phyloP scores from a whole-genome alignment of 2,888 invertebrate genomes.

The Uloborus plumipes region DNA sequence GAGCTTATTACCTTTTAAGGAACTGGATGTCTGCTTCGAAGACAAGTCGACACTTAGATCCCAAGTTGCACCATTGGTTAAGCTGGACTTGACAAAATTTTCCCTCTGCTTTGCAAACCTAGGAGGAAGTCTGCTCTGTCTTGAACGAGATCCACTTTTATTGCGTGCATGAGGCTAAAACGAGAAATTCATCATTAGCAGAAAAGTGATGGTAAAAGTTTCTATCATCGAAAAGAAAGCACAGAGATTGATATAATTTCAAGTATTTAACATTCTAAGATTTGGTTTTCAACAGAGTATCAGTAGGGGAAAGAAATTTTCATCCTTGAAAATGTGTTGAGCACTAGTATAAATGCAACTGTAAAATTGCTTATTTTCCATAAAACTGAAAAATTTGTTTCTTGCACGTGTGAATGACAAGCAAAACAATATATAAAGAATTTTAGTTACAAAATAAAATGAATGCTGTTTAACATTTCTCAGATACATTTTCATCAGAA shows the following conservation, averaged over 20 bases:
- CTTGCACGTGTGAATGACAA: too few relatives aligned
- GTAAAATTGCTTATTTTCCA: too few relatives aligned
- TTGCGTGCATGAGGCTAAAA: slow-evolving; percentile 64
- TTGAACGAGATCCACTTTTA: slow-evolving; percentile 69
- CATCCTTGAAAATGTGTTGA: too few relatives aligned
- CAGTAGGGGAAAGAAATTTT: too few relatives aligned
- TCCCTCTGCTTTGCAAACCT: slow-evolving; percentile 83
- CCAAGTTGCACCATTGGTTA: slow-evolving; percentile 57
- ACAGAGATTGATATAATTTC: neutral
- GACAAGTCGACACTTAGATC: slow-evolving; percentile 40
- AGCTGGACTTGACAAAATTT: slow-evolving; percentile 70
- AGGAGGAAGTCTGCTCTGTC: slow-evolving; percentile 80
- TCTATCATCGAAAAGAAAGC: neutral
- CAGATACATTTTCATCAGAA: neutral
- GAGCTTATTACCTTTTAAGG: slow-evolving; percentile 17
- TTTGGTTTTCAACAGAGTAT: neutral
- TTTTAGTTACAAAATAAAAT: too few relatives aligned
- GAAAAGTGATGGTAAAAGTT: too few relatives aligned
- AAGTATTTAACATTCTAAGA: too few relatives aligned
- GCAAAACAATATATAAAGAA: too few relatives aligned
- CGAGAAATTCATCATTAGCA: too few relatives aligned
- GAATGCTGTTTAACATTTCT: neutral
- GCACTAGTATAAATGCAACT: too few relatives aligned
- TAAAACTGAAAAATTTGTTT: too few relatives aligned
- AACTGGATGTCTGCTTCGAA: slow-evolving; percentile 10